Percentiles rank a stretch among this genome's conserved stretches.
These are phyloP conservation scores for Zingel zingel DNA, from an alignment of 2,113 vertebrate species.

Conservation along the genomic window DNA sequence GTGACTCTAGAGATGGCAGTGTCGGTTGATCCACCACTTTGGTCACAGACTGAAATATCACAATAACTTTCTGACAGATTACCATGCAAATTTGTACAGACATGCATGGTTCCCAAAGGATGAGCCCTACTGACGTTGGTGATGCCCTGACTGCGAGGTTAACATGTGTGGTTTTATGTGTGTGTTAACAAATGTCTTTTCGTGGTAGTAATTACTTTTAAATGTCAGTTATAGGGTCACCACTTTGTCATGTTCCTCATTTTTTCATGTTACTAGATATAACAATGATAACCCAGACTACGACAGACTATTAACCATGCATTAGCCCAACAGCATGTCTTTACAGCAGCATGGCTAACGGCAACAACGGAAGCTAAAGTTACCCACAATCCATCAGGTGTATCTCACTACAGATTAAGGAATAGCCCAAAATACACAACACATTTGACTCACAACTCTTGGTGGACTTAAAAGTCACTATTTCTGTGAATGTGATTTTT, in stretches of 20 bases:
- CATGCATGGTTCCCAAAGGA: neutral
- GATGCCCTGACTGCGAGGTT: neutral
- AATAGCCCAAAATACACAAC: too few species aligned
- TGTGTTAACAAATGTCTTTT: neutral
- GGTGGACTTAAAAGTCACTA: neutral
- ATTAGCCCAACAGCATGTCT: too few species aligned
- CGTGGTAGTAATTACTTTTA: neutral
- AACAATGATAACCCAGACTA: too few species aligned
- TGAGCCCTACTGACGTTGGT: neutral
- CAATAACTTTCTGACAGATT: neutral
- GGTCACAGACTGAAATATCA: slow-evolving; percentile 9
- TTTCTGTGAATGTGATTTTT: neutral
- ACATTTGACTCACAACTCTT: neutral
- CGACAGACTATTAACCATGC: too few species aligned
- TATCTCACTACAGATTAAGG: too few species aligned
- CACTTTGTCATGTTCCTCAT: neutral
- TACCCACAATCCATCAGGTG: too few species aligned
- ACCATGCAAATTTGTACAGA: too few species aligned
- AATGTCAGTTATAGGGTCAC: neutral
- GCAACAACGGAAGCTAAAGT: too few species aligned
- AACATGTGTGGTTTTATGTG: neutral
- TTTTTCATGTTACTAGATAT: too few species aligned
- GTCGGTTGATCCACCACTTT: neutral
- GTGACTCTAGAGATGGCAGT: neutral
- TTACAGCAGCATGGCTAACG: too few species aligned